These are phyloP conservation scores for Platycnemis pennipes DNA, from an alignment of 2,888 invertebrate genomes.

Conservation along the genomic window DNA sequence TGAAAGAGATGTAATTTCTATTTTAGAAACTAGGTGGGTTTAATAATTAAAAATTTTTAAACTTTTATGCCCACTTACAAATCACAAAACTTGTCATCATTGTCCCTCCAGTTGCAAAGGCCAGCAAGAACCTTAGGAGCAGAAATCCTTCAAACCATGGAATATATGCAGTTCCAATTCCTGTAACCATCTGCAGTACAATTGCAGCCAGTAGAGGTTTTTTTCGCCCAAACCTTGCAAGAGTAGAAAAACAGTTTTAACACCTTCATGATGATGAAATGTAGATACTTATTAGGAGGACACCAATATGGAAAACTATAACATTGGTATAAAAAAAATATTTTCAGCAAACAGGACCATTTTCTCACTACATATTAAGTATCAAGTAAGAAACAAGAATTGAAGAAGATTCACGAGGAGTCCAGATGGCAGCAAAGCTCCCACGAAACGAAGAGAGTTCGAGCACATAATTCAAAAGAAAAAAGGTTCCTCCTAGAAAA, in stretches of 20 bases:
- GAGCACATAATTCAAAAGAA: too few relatives aligned
- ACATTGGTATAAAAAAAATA: too few relatives aligned
- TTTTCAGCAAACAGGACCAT: too few relatives aligned
- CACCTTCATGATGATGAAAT: background rate
- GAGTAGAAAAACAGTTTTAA: slow-evolving; percentile 68
- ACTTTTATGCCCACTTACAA: slow-evolving; percentile 81
- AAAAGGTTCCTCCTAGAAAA: too few relatives aligned
- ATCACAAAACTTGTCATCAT: slow-evolving; percentile 89
- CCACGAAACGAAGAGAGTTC: too few relatives aligned
- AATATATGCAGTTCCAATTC: slow-evolving; percentile 86
- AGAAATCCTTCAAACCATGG: slow-evolving; percentile 87
- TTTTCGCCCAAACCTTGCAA: slow-evolving; percentile 87
- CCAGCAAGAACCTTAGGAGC: slow-evolving; percentile 85
- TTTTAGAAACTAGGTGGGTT: background rate
- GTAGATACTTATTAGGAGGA: background rate
- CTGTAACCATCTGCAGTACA: slow-evolving; percentile 86
- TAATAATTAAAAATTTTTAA: background rate
- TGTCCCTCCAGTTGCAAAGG: slow-evolving; percentile 89
- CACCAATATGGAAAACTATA: too few relatives aligned
- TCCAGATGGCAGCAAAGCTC: too few relatives aligned
- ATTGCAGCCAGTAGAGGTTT: slow-evolving; percentile 87
- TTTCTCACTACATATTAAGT: too few relatives aligned
- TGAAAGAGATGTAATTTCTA: too few relatives aligned
- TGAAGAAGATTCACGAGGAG: too few relatives aligned
- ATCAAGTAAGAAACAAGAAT: too few relatives aligned